Percentiles rank a stretch among this genome's conserved stretches.
Evolutionary conservation across 2,113 vertebrate genomes (phyloP).

Genomic region (Caranx melampygus): DNA sequence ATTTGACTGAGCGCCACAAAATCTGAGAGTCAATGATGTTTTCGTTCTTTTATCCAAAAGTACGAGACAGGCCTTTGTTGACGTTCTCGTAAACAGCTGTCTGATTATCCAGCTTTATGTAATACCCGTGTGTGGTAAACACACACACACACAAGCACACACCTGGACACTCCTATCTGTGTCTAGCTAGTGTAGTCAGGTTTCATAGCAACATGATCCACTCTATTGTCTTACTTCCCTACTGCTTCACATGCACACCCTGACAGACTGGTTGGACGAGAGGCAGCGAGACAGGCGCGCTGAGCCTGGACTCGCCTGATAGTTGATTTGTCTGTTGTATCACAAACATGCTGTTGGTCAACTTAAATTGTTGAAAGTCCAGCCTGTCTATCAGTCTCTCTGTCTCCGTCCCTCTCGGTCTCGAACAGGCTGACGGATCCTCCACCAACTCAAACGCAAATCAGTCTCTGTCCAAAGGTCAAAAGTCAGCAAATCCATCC

Average conservation of each 20-base stretch:
- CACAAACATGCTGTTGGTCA: background rate
- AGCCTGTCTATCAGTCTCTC: background rate
- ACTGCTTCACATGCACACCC: slow-evolving; percentile 33
- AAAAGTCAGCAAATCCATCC: background rate
- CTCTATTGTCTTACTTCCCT: slow-evolving; percentile 53
- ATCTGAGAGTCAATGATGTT: too few relatives aligned
- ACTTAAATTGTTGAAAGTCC: background rate
- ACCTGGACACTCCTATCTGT: slow-evolving; percentile 27
- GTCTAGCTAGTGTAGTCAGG: slow-evolving; percentile 41
- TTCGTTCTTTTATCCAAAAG: too few relatives aligned
- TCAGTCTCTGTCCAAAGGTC: background rate
- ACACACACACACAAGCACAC: slow-evolving; percentile 33
- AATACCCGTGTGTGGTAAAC: slow-evolving; percentile 28
- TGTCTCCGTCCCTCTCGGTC: background rate
- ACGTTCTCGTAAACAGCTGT: background rate
- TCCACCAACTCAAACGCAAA: background rate
- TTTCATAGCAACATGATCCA: slow-evolving; percentile 71
- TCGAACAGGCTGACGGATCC: background rate
- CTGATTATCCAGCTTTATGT: slow-evolving; percentile 18
- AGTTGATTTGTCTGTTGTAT: background rate
- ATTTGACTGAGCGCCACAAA: too few relatives aligned
- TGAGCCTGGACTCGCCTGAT: background rate
- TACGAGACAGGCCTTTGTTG: too few relatives aligned
- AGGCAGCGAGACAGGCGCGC: background rate
- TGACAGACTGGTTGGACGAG: slow-evolving; percentile 65